Evolutionary conservation across 35 echinoderm and acorn worm genomes (phyloP).

Genomic region (Diadema setosum): DNA sequence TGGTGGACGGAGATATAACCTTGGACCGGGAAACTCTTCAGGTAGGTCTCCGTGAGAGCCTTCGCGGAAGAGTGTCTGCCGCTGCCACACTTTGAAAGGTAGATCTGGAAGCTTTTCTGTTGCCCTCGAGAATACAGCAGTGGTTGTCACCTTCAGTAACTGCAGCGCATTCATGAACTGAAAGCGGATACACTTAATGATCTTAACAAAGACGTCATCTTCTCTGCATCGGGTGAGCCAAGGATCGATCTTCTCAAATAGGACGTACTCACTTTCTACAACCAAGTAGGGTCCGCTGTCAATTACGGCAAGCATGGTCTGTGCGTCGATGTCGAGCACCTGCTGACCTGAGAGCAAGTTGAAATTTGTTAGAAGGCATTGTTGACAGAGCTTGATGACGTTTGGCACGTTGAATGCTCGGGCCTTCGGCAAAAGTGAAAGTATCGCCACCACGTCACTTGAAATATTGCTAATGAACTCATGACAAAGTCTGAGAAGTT

Average conservation of each 20-base stretch:
- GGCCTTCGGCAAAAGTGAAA: neutral
- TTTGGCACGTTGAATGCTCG: neutral
- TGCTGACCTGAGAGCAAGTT: neutral
- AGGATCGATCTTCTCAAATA: neutral
- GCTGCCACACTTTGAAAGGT: neutral
- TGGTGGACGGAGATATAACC: neutral
- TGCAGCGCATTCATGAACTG: slow-evolving; percentile 5
- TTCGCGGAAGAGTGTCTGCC: neutral
- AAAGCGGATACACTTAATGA: neutral
- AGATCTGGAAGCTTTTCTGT: neutral
- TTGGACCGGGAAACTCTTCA: neutral
- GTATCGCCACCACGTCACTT: neutral
- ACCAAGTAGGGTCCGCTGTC: neutral
- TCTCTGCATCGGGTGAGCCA: neutral
- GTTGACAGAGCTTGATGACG: neutral
- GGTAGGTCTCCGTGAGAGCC: neutral
- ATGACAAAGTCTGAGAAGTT: slow-evolving; percentile 38
- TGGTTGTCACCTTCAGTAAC: neutral
- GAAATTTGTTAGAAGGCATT: neutral
- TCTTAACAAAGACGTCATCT: neutral
- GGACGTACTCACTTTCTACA: neutral
- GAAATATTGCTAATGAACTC: neutral
- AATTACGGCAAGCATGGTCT: neutral
- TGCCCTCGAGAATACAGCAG: neutral
- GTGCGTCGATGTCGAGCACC: neutral